Percentiles rank a stretch among this genome's conserved stretches.
phyloP scores from a whole-genome alignment of 2,113 vertebrate species.

The Thinocorus orbignyianus region DNA sequence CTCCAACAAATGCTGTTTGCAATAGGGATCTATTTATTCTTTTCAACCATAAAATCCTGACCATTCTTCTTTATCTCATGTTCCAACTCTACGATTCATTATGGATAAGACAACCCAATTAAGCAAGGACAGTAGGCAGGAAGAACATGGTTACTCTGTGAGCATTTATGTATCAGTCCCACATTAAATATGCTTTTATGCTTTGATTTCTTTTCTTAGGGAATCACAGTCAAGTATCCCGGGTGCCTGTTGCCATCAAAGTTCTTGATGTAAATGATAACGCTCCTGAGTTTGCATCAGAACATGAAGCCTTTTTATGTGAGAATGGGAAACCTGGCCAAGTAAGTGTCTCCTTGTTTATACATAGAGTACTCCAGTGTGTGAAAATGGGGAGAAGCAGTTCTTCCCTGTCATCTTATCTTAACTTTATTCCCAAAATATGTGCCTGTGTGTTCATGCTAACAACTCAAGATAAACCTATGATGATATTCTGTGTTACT shows the following conservation, averaged over 20 bases:
- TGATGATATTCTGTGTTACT: neutral
- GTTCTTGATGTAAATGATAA: slow-evolving; percentile 99
- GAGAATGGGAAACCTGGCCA: slow-evolving; percentile 97
- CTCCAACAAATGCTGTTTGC: slow-evolving; percentile 51
- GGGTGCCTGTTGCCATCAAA: slow-evolving; percentile 92
- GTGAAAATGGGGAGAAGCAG: neutral
- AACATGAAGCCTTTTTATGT: slow-evolving; percentile 94
- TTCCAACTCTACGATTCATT: neutral
- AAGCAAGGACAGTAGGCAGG: neutral
- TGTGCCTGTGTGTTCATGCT: neutral
- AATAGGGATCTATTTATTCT: slow-evolving; percentile 46
- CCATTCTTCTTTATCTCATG: slow-evolving; percentile 9
- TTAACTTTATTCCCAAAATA: neutral
- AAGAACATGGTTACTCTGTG: neutral
- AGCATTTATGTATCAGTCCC: neutral
- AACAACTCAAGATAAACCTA: neutral
- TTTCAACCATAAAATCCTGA: neutral
- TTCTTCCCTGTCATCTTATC: neutral
- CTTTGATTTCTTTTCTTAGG: slow-evolving; percentile 76
- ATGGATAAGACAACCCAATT: slow-evolving; percentile 9
- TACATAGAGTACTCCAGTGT: neutral
- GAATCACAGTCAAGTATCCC: slow-evolving; percentile 97
- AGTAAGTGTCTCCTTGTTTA: slow-evolving; percentile 77
- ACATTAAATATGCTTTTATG: neutral
- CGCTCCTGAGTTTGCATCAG: slow-evolving; percentile 92